Conservation (phyloP, 2,113 vertebrate genomes). For the Dipodomys stephensi region DNA sequence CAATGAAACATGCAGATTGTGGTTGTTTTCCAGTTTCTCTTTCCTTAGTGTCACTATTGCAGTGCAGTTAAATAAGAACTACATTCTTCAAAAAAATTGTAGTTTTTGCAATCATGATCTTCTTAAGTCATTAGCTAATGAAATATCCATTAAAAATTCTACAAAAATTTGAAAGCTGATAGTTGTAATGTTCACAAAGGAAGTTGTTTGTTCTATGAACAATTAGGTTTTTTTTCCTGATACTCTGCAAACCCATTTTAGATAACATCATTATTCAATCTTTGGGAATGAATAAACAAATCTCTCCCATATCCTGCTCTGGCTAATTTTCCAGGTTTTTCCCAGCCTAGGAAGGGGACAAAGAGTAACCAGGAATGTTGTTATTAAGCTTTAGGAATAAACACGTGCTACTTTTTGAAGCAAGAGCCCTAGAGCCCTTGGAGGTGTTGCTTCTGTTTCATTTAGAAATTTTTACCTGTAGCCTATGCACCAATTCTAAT, state of each 20-base stretch:
- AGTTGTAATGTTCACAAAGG: not conserved
- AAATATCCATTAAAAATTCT: conserved; percentile 54
- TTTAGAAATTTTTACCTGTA: not conserved
- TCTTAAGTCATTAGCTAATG: conserved; percentile 38
- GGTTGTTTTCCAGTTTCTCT: conserved; percentile 74
- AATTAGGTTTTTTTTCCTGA: not conserved
- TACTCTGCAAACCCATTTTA: not conserved
- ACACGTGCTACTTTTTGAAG: not conserved
- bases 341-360: not conserved
- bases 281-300: not conserved
- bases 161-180: conserved; percentile 39
- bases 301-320: not conserved
- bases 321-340: conserved; percentile 10
- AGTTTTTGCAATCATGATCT: conserved; percentile 5
- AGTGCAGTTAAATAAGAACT: not conserved
- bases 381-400: not conserved
- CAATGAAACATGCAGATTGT: conserved; percentile 90
- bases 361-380: not conserved
- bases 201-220: conserved; percentile 35
- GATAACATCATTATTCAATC: not conserved
- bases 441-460: not conserved
- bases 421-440: not conserved
- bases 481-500: not conserved
- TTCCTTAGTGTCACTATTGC: not conserved
- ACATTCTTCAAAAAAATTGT: conserved; percentile 13